Conservation (phyloP, 2,113 vertebrate species). For the Mobula hypostoma region DNA sequence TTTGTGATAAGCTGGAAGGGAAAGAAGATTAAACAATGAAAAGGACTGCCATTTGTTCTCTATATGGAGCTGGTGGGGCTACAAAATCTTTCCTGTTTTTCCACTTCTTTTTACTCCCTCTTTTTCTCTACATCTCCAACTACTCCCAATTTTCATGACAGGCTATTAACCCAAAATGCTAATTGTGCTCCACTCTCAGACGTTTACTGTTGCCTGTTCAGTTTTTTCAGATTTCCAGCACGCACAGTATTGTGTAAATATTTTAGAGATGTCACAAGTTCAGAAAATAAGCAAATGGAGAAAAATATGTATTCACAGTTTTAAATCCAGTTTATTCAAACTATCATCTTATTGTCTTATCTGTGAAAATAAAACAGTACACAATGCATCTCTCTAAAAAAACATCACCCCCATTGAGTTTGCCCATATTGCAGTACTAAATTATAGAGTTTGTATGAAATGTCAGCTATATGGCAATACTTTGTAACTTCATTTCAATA, state of each 20-base stretch:
- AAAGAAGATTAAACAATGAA: too few relatives aligned
- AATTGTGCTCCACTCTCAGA: too few relatives aligned
- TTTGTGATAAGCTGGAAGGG: too few relatives aligned
- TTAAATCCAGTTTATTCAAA: neutral
- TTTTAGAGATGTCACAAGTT: neutral
- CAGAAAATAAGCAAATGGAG: neutral
- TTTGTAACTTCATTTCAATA: neutral
- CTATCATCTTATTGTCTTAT: neutral
- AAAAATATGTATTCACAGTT: neutral
- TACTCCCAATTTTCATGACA: too few relatives aligned
- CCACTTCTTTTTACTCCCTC: too few relatives aligned
- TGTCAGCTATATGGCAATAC: neutral
- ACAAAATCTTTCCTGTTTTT: too few relatives aligned
- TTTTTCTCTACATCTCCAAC: too few relatives aligned
- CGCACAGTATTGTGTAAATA: neutral
- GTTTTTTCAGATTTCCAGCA: too few relatives aligned
- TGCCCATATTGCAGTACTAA: neutral
- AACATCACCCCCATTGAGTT: neutral
- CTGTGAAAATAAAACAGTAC: neutral
- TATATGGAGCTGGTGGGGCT: constrained; percentile 13
- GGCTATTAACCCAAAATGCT: too few relatives aligned
- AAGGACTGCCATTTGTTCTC: neutral
- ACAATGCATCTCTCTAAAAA: neutral
- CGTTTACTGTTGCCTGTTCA: too few relatives aligned
- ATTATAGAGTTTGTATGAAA: neutral